Evolutionary conservation across 2,888 invertebrate species (phyloP).

Genomic region (Dorcus hopei): DNA sequence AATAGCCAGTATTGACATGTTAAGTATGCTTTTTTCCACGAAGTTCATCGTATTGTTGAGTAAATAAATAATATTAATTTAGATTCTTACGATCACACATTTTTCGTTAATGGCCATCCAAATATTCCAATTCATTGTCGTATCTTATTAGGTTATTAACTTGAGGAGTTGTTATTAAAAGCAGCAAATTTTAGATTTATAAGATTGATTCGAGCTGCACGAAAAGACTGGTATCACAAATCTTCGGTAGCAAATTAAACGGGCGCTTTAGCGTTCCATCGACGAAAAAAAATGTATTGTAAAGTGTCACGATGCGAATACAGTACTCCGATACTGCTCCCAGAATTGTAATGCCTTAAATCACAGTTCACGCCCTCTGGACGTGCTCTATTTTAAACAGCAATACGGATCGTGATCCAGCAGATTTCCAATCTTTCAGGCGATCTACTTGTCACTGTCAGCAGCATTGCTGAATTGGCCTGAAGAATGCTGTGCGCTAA

Average conservation of each 20-base stretch:
- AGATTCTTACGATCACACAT: no score
- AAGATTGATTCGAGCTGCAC: no score
- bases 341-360: conserved; percentile 25
- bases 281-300: conserved; percentile 13
- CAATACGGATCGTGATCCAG: conserved; percentile 29
- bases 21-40: no score
- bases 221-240: neutral
- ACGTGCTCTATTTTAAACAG: conserved; percentile 31
- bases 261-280: neutral
- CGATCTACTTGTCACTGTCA: conserved; percentile 32
- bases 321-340: conserved; percentile 9
- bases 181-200: no score
- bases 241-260: neutral
- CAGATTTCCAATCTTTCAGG: conserved; percentile 26
- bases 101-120: no score
- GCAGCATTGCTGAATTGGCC: conserved; percentile 31
- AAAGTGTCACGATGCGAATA: conserved; percentile 8
- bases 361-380: conserved; percentile 30
- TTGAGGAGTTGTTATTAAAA: no score
- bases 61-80: no score
- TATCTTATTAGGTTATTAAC: no score
- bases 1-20: no score
- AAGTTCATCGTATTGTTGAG: no score
- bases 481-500: no score
- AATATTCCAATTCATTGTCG: no score